Conservation (phyloP, 2,797 vertebrate species). For the Diplodus puntazzo region DNA sequence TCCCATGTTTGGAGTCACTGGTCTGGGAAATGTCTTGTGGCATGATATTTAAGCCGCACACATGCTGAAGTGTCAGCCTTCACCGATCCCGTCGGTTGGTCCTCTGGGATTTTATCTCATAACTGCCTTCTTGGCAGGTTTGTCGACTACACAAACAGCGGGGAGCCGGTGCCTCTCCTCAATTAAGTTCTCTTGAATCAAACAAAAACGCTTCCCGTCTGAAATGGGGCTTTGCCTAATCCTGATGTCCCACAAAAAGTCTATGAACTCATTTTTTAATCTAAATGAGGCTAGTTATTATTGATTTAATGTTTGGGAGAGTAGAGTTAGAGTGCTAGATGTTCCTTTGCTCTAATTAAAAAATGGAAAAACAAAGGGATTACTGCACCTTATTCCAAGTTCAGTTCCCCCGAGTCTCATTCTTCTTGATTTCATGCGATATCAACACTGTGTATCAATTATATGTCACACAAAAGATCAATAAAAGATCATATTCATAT, state of each 20-base stretch:
- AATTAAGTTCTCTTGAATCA: conserved; percentile 68
- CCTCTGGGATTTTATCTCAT: conserved; percentile 67
- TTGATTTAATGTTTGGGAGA: conserved; percentile 47
- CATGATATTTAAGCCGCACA: conserved; percentile 72
- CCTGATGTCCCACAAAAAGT: conserved; percentile 41
- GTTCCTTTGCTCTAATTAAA: conserved; percentile 24
- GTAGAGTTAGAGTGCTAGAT: conserved; percentile 39
- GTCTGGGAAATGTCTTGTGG: conserved; percentile 72
- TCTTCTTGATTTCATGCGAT: conserved; percentile 22
- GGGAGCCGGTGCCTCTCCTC: conserved; percentile 45
- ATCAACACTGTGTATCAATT: conserved; percentile 26
- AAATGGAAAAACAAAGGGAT: conserved; percentile 29
- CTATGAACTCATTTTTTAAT: conserved; percentile 38
- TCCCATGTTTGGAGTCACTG: conserved; percentile 60
- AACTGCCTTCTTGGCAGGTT: conserved; percentile 75
- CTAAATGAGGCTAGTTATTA: conserved; percentile 20
- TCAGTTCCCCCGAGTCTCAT: conserved; percentile 22
- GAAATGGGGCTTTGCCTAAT: conserved; percentile 20
- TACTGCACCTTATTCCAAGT: not conserved
- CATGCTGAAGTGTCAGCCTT: conserved; percentile 59
- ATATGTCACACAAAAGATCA: conserved; percentile 36
- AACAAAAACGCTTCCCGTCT: conserved; percentile 45
- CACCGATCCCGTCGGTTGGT: conserved; percentile 40
- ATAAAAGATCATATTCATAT: conserved; percentile 43
- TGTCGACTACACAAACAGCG: conserved; percentile 52